A percentile compares a stretch with the other conserved stretches of the same genome.
Evolutionary conservation across 2,888 invertebrate species (phyloP).

Genomic region (Apotomis betuletana): DNA sequence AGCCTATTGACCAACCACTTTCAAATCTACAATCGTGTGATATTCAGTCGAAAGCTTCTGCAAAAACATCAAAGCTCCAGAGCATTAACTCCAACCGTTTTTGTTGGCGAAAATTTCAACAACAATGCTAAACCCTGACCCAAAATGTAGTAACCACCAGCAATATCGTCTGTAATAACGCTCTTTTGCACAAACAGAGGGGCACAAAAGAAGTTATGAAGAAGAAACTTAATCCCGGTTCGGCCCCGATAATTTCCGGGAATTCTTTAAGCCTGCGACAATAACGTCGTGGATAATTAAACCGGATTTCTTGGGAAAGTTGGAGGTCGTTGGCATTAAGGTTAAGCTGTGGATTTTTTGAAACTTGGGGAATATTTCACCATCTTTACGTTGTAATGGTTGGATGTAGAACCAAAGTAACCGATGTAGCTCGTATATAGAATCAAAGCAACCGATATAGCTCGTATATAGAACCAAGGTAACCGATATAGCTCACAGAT

Average conservation of each 20-base stretch:
- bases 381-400: too few species aligned
- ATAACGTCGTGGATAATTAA: slow-evolving; percentile 39
- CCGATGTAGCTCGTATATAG: too few species aligned
- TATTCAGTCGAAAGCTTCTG: background rate
- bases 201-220: slow-evolving; percentile 26
- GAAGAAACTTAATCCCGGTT: slow-evolving; percentile 35
- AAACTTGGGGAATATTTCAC: too few species aligned
- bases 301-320: slow-evolving; percentile 17
- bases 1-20: background rate
- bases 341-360: background rate
- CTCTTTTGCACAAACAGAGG: slow-evolving; percentile 17
- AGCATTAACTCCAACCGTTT: background rate
- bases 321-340: background rate
- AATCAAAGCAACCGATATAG: too few species aligned
- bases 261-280: slow-evolving; percentile 38
- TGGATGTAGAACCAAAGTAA: too few species aligned
- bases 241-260: slow-evolving; percentile 35
- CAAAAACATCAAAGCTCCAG: background rate
- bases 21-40: background rate
- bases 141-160: background rate
- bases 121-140: background rate
- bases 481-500: too few species aligned
- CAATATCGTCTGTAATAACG: background rate
- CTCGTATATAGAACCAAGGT: too few species aligned
- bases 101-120: slow-evolving; percentile 1